phyloP scores from a whole-genome alignment of 2,888 invertebrate genomes.

The Lepidocyrtinus sp. region DNA sequence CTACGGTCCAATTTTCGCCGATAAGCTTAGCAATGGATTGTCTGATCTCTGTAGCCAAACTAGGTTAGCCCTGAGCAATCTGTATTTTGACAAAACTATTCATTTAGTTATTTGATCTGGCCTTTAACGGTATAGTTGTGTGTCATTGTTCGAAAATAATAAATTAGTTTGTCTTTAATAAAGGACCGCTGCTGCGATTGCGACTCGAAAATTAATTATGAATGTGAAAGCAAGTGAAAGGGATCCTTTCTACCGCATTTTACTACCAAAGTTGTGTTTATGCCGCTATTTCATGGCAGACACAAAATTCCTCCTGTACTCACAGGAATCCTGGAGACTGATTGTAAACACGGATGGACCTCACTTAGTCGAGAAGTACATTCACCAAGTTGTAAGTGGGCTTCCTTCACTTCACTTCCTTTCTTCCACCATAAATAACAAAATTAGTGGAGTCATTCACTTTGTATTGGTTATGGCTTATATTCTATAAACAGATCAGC shows the following conservation, averaged over 20 bases:
- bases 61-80: constrained; percentile 18
- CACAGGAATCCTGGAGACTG: constrained; percentile 76
- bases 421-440: background rate
- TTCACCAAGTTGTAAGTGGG: constrained; percentile 70
- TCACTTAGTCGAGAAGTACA: constrained; percentile 74
- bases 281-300: constrained; percentile 73
- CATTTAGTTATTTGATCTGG: background rate
- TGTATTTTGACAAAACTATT: background rate
- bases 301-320: constrained; percentile 56
- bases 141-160: too few species aligned
- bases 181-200: constrained; percentile 75
- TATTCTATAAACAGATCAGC: constrained; percentile 71
- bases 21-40: constrained; percentile 74
- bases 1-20: constrained; percentile 73
- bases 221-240: constrained; percentile 72
- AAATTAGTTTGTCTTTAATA: too few species aligned
- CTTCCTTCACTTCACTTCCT: background rate
- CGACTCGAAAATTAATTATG: constrained; percentile 74
- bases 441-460: background rate
- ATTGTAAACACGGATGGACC: constrained; percentile 74
- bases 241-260: constrained; percentile 73
- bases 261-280: constrained; percentile 75
- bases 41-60: constrained; percentile 76
- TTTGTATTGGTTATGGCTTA: background rate
- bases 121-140: too few species aligned